A percentile compares a stretch with the other conserved stretches of the same genome.
Evolutionary conservation across 92 coral and sea anemone genomes (phyloP).

Genomic region (Heliopora coerulea): DNA sequence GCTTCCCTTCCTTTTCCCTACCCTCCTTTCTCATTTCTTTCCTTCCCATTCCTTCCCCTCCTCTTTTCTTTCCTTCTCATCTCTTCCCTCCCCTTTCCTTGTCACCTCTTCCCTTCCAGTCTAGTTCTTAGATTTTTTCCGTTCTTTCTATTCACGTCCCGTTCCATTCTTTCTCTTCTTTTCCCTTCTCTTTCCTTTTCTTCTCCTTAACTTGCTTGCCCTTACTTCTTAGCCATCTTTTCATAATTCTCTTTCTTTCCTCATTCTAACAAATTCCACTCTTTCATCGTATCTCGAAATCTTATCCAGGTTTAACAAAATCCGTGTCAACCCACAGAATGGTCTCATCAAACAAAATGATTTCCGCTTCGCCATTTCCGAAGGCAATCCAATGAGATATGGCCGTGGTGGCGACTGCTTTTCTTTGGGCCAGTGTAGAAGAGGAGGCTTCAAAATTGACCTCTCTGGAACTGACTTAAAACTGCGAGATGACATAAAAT

Average conservation of each 20-base stretch:
- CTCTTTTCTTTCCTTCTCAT: too few relatives aligned
- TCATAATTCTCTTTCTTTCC: too few relatives aligned
- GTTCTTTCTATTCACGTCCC: not conserved
- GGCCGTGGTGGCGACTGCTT: constrained; percentile 99
- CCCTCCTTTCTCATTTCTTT: too few relatives aligned
- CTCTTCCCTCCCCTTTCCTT: too few relatives aligned
- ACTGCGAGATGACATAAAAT: constrained; percentile 73
- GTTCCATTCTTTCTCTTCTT: not conserved
- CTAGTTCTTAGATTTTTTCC: too few relatives aligned
- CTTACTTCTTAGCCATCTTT: too few relatives aligned
- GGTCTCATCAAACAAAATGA: constrained; percentile 85
- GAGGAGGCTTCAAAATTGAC: constrained; percentile 88
- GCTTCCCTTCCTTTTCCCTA: not conserved
- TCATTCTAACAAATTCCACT: too few relatives aligned
- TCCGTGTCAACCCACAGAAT: constrained; percentile 76
- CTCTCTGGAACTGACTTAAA: constrained; percentile 88
- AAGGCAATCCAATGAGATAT: constrained; percentile 87
- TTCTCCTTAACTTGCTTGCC: too few relatives aligned
- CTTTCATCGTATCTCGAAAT: too few relatives aligned
- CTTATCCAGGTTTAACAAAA: constrained; percentile 73
- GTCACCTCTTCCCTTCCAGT: too few relatives aligned
- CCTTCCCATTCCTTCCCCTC: too few relatives aligned
- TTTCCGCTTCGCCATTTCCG: constrained; percentile 75
- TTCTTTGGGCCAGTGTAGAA: constrained; percentile 84
- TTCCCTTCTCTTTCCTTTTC: not conserved